Conservation (phyloP, 2,113 vertebrate species). For the Otolemur garnettii region DNA sequence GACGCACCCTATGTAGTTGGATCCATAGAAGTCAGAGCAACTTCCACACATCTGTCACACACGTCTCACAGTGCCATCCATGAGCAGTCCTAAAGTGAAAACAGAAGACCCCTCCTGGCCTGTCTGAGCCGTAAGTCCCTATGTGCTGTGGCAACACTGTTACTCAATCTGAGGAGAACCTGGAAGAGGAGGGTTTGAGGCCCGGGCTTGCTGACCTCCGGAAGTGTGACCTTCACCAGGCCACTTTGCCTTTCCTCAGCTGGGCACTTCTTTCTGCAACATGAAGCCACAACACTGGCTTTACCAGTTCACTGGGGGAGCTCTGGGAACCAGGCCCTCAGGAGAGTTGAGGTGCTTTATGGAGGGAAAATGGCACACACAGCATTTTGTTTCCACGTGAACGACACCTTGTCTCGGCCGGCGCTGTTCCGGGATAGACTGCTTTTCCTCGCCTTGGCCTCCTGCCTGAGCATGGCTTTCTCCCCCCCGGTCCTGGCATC, state of each 20-base stretch:
- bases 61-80: background rate
- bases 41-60: rapidly evolving
- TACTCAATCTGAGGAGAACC: background rate
- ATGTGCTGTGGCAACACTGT: background rate
- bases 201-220: background rate
- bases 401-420: background rate
- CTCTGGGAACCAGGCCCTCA: background rate
- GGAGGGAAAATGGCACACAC: background rate
- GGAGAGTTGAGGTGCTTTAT: rapidly evolving
- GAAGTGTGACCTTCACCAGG: background rate
- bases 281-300: rapidly evolving
- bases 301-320: background rate
- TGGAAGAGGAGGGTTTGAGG: background rate
- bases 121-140: background rate
- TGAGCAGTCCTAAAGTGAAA: background rate
- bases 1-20: rapidly evolving
- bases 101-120: background rate
- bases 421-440: background rate
- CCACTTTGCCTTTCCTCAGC: background rate
- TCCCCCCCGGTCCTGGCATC: background rate
- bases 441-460: background rate
- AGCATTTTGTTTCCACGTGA: background rate
- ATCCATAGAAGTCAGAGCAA: background rate
- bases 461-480: background rate
- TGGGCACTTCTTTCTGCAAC: background rate